Evolutionary conservation across 2,113 vertebrate genomes (phyloP).

Genomic region (Parus major): DNA sequence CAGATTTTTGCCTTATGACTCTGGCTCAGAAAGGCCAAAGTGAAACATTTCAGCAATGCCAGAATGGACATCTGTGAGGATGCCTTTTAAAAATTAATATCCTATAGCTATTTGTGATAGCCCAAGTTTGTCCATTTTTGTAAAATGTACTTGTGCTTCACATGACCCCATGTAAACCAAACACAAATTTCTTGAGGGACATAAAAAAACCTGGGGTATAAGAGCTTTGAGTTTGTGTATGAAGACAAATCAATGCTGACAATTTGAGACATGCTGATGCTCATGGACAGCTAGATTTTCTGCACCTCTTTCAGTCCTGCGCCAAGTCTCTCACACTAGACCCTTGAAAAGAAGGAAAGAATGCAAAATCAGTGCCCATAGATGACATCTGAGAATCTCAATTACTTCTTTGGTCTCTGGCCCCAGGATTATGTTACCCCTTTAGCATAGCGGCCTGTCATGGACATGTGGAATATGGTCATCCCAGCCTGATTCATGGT

Average conservation of each 20-base stretch:
- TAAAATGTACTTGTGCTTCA: neutral
- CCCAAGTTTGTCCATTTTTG: neutral
- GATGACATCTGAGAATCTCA: neutral
- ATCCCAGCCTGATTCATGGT: neutral
- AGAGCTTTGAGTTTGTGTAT: neutral
- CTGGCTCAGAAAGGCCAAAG: neutral
- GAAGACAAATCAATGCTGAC: neutral
- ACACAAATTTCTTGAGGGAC: neutral
- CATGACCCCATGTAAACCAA: neutral
- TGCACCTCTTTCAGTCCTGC: neutral
- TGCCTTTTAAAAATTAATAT: neutral
- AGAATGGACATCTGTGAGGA: conserved; percentile 60
- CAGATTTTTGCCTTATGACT: conserved; percentile 37
- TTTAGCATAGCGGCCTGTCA: neutral
- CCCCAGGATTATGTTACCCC: neutral
- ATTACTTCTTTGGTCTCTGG: neutral
- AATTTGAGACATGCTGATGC: neutral
- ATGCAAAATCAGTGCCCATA: neutral
- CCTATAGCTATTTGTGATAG: neutral
- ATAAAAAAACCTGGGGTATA: neutral
- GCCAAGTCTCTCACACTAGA: neutral
- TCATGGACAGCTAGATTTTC: neutral
- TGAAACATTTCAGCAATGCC: conserved; percentile 3
- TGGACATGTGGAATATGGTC: neutral
- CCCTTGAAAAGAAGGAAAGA: neutral